Base-by-base conservation (phyloP, 2,113 vertebrate genomes). In the Manacus vitellinus region DNA sequence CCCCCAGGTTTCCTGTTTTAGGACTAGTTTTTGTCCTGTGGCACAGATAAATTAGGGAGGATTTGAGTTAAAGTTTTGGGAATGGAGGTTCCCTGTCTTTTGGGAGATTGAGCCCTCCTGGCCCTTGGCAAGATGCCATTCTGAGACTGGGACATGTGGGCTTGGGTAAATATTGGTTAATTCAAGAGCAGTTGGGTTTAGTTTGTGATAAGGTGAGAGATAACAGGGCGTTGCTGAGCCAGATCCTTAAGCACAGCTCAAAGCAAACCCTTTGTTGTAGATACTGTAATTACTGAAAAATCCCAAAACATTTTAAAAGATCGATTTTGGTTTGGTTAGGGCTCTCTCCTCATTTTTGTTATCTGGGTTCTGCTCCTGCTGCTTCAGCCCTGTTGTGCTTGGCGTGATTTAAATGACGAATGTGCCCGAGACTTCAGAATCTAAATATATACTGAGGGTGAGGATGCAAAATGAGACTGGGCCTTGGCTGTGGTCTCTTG, bases 1-100 rank as follows among this genome's bases (percentile, higher is more conserved):
- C 77, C 88, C 75, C n/a, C 76, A n/a, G 47, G 16, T 80, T 96
- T 96, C 95, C 92, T 85, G 84, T 41, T 86, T 33, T 20, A 68
- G 41, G 25, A 21, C 27, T 80, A 8, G 3, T 44, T 82, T 86
- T 52, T 66, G 14, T 85, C 81, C 78, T 4, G 0, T 68, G 72
- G 33, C 56, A 75, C 52, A 65, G 65, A 39, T 31, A 33, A 81
- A 84, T 22, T 25, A 20, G 61, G 54, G 33, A 82, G 85, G 33
- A 54, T 54, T 73, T 46, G 55, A 39, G 19, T 63, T 67, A 12
- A 59, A 22, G 13, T 75, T 84, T 25, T 39, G 47, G 61, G 72
- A 63, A 31, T 2, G 3, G 56, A 55, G n/a, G 8, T 68, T 37
- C 14, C 9, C n/a, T 39, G 25, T 72, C 4, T 31, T 20, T 1